These are phyloP conservation scores for Manacus vitellinus DNA, from an alignment of 2,113 vertebrate genomes.

Conservation along the genomic window DNA sequence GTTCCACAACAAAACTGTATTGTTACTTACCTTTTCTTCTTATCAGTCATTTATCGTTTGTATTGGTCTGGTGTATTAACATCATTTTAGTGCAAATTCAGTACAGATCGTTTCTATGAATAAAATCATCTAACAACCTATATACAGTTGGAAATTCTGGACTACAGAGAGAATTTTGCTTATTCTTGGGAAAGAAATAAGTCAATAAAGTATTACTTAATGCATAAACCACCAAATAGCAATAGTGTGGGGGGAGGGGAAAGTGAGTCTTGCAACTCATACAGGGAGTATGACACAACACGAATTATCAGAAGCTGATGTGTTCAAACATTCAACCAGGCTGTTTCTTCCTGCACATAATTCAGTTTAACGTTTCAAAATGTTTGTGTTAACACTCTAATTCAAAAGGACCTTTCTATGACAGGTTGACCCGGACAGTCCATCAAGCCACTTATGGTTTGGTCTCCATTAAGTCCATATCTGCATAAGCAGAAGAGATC, in stretches of 20 bases:
- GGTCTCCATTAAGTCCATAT: not conserved
- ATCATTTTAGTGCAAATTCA: not conserved
- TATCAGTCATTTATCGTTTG: not conserved
- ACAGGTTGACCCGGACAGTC: not conserved
- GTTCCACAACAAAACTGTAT: not conserved
- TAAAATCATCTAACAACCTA: not conserved
- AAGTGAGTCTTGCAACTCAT: not conserved
- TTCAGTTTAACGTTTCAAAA: not conserved
- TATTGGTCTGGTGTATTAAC: not conserved
- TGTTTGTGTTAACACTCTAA: not conserved
- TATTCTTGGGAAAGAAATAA: not conserved
- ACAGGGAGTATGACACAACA: not conserved
- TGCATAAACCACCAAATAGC: not conserved
- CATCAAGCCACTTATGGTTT: not conserved
- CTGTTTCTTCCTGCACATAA: not conserved
- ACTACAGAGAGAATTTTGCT: not conserved
- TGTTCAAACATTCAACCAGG: not conserved
- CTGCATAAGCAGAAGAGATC: not conserved
- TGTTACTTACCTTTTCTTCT: not conserved
- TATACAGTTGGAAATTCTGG: not conserved
- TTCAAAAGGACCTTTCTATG: not conserved
- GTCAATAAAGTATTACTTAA: not conserved
- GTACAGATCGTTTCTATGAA: not conserved
- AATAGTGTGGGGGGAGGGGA: accelerated
- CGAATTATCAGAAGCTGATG: not conserved